Evolutionary conservation across 2,113 vertebrate genomes (phyloP).

Genomic region (Eretmochelys imbricata): DNA sequence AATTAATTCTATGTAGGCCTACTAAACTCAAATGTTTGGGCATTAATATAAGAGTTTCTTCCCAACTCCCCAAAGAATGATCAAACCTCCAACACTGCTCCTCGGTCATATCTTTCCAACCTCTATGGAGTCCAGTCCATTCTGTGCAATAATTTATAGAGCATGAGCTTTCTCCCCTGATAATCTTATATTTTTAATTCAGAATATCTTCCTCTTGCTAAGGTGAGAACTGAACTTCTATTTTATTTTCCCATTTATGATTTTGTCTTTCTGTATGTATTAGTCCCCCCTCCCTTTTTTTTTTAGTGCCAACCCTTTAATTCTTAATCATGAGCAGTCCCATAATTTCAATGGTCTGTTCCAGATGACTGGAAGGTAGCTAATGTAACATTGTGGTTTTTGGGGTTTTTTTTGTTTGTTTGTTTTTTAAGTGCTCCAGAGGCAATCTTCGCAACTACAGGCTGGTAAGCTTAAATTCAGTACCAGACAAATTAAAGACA

Average conservation of each 20-base stretch:
- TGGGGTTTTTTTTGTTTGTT: no score
- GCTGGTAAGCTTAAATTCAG: neutral
- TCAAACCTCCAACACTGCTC: neutral
- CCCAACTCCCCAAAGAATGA: neutral
- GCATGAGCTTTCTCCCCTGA: neutral
- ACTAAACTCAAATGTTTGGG: neutral
- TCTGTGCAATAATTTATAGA: neutral
- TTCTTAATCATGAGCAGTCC: no score
- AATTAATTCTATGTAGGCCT: constrained; percentile 18
- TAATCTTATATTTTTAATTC: neutral
- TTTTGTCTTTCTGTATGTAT: no score
- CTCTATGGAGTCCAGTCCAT: neutral
- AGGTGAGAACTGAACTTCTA: no score
- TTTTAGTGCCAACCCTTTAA: no score
- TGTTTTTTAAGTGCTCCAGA: neutral
- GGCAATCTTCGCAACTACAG: neutral
- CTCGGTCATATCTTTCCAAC: neutral
- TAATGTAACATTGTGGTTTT: no score
- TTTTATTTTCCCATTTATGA: no score
- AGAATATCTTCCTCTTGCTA: no score
- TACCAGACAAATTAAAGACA: neutral
- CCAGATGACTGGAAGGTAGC: no score
- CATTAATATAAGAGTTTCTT: neutral
- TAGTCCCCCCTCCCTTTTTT: no score
- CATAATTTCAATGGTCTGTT: no score